phyloP scores from a whole-genome alignment of 2,113 vertebrate species.

The Leucopsar rothschildi region DNA sequence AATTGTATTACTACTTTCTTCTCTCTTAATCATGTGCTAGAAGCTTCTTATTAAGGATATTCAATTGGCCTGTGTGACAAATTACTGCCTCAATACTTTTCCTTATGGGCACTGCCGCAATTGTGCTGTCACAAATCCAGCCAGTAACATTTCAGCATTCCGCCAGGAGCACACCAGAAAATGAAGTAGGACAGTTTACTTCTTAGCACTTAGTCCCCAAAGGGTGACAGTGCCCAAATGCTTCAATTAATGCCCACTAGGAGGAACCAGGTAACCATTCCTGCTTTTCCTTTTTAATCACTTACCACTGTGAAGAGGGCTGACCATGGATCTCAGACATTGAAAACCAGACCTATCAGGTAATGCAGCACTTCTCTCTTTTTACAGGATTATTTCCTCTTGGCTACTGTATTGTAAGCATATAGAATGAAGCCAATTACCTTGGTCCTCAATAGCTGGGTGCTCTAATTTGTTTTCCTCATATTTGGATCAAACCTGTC shows the following conservation, averaged over 20 bases:
- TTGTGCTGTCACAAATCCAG: not conserved
- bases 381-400: not conserved
- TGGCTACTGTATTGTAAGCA: not conserved
- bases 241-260: not conserved
- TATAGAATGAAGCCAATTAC: not conserved
- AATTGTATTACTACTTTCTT: not conserved
- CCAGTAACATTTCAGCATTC: not conserved
- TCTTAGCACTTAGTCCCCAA: not conserved
- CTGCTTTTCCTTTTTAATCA: not conserved
- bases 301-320: not conserved
- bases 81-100: not conserved
- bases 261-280: not conserved
- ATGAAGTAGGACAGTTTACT: not conserved
- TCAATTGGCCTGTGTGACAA: not conserved
- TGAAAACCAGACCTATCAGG: not conserved
- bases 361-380: not conserved
- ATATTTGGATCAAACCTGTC: not conserved
- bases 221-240: not conserved
- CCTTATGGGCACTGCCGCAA: not conserved
- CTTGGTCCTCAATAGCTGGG: not conserved
- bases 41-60: not conserved
- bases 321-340: not conserved
- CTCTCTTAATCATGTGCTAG: not conserved
- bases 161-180: not conserved
- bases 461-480: not conserved